A percentile compares a stretch with the other conserved stretches of the same genome.
Evolutionary conservation across 2,797 vertebrate genomes (phyloP).

Genomic region (Lithobates sylvaticus): DNA sequence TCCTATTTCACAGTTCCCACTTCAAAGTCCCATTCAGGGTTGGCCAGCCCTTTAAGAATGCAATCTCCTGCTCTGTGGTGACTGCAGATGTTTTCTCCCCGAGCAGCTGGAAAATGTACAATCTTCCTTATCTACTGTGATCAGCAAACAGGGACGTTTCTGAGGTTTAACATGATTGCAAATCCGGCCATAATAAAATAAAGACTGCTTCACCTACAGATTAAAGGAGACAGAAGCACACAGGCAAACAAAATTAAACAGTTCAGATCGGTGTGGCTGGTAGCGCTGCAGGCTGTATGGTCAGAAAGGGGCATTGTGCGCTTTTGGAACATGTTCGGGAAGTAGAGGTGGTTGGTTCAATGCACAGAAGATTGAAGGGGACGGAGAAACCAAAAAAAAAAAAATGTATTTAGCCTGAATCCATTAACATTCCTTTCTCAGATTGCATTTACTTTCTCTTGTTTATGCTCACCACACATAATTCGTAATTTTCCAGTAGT

Average conservation of each 20-base stretch:
- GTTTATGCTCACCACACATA: constrained; percentile 51
- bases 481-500: constrained; percentile 60
- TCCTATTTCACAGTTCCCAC: constrained; percentile 48
- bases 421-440: constrained; percentile 51
- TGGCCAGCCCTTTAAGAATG: constrained; percentile 45
- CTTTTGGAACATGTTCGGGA: constrained; percentile 27
- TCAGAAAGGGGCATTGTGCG: constrained; percentile 42
- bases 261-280: constrained; percentile 17
- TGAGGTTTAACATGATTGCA: constrained; percentile 62
- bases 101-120: constrained; percentile 59
- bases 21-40: constrained; percentile 54
- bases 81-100: constrained; percentile 57
- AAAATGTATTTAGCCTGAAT: constrained; percentile 49
- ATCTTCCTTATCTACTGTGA: constrained; percentile 54
- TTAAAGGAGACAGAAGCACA: constrained; percentile 62
- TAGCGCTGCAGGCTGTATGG: constrained; percentile 43
- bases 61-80: constrained; percentile 52
- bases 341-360: constrained; percentile 48
- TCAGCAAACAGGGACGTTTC: constrained; percentile 59
- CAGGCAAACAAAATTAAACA: constrained; percentile 54
- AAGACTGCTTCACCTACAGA: constrained; percentile 57
- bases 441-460: constrained; percentile 53
- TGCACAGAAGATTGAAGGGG: constrained; percentile 50
- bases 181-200: constrained; percentile 60
- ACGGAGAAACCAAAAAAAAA: constrained; percentile 41